These are phyloP conservation scores for Heterocephalus glaber DNA, from an alignment of 2,113 vertebrate genomes.

Conservation along the genomic window DNA sequence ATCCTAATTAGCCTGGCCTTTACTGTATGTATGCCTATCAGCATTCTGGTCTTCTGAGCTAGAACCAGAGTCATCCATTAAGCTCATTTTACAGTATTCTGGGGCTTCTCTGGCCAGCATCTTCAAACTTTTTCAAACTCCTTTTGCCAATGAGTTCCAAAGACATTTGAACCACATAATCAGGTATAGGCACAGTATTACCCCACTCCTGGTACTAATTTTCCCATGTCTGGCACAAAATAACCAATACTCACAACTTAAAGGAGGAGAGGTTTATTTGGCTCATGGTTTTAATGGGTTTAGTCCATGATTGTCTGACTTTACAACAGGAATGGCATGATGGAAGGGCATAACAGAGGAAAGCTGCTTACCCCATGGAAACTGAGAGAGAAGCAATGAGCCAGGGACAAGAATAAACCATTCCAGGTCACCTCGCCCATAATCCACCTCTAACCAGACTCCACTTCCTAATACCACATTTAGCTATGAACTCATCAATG, in stretches of 20 bases:
- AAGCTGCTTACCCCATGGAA: neutral
- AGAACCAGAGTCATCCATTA: neutral
- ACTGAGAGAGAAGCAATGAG: neutral
- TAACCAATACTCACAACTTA: neutral
- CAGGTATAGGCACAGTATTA: neutral
- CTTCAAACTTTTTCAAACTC: neutral
- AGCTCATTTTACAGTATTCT: neutral
- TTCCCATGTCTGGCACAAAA: neutral
- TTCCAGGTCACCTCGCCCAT: neutral
- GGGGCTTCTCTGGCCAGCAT: neutral
- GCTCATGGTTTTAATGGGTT: neutral
- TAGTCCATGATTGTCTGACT: neutral
- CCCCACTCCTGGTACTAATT: neutral
- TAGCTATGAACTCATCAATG: neutral
- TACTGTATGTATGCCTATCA: neutral
- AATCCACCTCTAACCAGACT: neutral
- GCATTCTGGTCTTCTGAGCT: neutral
- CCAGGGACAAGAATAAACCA: neutral
- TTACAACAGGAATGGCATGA: neutral
- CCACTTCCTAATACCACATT: neutral
- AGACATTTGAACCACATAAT: neutral
- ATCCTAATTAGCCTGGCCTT: neutral
- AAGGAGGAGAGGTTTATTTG: neutral
- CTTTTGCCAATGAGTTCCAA: neutral
- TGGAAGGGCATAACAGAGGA: neutral